Conservation (phyloP, 2,888 invertebrate species). For the Imbricaverruca yamaguchii region DNA sequence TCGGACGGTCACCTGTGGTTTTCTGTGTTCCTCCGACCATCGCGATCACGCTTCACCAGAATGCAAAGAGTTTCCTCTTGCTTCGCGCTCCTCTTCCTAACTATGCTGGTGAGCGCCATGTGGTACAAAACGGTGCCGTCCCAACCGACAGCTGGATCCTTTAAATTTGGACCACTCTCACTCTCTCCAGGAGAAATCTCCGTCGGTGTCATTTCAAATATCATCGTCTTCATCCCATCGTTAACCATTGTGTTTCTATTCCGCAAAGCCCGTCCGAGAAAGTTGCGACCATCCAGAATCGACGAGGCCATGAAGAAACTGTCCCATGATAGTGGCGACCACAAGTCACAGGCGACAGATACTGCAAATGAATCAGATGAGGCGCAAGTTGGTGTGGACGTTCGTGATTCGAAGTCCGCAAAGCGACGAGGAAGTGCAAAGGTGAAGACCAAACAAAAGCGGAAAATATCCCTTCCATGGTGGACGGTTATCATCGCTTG, state of each 20-base stretch:
- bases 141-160: conserved; percentile 26
- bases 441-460: conserved; percentile 25
- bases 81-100: conserved; percentile 44
- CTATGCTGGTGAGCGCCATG: conserved; percentile 48
- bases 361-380: too few relatives aligned
- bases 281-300: conserved; percentile 27
- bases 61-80: conserved; percentile 46
- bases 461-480: conserved; percentile 34
- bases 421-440: conserved; percentile 21
- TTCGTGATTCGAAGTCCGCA: conserved; percentile 14
- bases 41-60: conserved; percentile 45
- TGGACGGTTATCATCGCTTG: conserved; percentile 41
- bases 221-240: conserved; percentile 45
- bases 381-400: too few relatives aligned
- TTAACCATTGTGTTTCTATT: conserved; percentile 44
- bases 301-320: conserved; percentile 25
- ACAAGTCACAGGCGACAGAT: not conserved
- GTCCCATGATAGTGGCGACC: too few relatives aligned
- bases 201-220: conserved; percentile 43
- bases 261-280: conserved; percentile 39
- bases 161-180: conserved; percentile 26
- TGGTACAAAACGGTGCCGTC: conserved; percentile 42
- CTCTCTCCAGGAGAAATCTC: conserved; percentile 38
- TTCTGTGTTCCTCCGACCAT: conserved; percentile 46
- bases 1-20: conserved; percentile 49